phyloP scores from a whole-genome alignment of 2,113 vertebrate genomes.

The Eulacestoma nigropectus region DNA sequence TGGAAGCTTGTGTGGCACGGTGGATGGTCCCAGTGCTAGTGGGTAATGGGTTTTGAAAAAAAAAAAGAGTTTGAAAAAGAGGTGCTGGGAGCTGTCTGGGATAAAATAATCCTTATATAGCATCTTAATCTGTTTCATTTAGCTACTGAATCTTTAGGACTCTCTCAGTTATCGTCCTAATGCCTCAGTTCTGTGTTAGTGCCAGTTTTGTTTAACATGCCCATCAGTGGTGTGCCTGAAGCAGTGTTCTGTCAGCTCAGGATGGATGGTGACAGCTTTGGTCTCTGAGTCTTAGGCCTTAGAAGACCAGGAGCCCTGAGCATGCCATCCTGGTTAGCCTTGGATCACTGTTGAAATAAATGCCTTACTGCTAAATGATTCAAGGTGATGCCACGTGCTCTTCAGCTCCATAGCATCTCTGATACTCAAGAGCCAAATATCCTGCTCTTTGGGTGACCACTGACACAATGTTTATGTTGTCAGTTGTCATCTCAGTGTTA shows the following conservation, averaged over 20 bases:
- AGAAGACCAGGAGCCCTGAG: not conserved
- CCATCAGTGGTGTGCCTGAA: not conserved
- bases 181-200: not conserved
- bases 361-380: not conserved
- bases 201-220: not conserved
- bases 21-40: not conserved
- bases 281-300: not conserved
- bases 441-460: not conserved
- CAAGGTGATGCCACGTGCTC: rapidly evolving
- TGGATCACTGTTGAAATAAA: not conserved
- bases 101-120: not conserved
- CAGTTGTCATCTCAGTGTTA: not conserved
- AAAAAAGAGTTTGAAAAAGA: not conserved
- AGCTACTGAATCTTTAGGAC: not conserved
- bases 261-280: not conserved
- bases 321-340: not conserved
- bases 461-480: not conserved
- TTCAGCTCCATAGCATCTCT: rapidly evolving
- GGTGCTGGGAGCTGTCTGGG: not conserved
- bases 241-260: not conserved
- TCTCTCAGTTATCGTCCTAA: not conserved
- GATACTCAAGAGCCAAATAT: not conserved
- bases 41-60: not conserved
- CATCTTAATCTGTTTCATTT: not conserved
- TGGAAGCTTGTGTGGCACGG: not conserved